A percentile compares a stretch with the other conserved stretches of the same genome.
Evolutionary conservation across 1,140 invertebrate species (phyloP).

Genomic region (Helicorthomorpha holstii): DNA sequence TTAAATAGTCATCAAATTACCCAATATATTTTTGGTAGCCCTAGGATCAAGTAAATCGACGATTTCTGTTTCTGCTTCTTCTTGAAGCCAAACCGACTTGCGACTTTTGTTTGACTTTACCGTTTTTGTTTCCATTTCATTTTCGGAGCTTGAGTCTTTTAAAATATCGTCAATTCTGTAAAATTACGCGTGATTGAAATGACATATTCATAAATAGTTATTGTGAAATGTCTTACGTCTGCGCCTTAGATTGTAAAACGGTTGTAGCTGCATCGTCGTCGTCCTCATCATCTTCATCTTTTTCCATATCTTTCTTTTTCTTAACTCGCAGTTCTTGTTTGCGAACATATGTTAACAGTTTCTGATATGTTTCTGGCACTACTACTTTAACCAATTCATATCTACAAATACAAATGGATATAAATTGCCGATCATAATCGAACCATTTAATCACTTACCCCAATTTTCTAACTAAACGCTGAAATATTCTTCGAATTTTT

Average conservation of each 20-base stretch:
- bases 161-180: background rate
- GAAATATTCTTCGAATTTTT: background rate
- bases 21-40: background rate
- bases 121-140: background rate
- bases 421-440: too few species aligned
- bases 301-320: background rate
- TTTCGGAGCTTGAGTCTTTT: background rate
- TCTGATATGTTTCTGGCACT: background rate
- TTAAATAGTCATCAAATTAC: too few species aligned
- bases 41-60: background rate
- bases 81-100: background rate
- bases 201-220: background rate
- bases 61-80: background rate
- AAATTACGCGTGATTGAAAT: background rate
- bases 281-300: background rate
- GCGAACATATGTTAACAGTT: background rate
- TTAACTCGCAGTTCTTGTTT: background rate
- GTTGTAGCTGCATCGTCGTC: too few species aligned
- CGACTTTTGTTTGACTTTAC: background rate
- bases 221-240: background rate
- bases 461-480: background rate
- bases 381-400: background rate
- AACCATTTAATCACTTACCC: background rate
- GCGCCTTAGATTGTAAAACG: background rate
- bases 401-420: too few species aligned